Conservation (phyloP, 2,888 invertebrate species). For the Crepidodera aurea region DNA sequence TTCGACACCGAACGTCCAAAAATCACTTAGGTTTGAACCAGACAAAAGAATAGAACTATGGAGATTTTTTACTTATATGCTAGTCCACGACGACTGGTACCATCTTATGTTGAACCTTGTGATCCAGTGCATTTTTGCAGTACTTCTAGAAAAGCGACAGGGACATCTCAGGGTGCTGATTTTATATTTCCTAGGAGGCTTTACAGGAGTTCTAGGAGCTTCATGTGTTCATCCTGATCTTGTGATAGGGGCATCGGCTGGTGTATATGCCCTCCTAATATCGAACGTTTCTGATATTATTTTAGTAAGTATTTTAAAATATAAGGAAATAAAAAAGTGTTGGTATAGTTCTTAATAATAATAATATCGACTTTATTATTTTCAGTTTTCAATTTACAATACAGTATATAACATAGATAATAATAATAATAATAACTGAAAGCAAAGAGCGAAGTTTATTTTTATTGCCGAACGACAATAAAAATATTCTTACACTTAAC, state of each 20-base stretch:
- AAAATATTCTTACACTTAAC: no score
- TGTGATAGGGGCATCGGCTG: conserved; percentile 89
- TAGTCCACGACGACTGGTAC: conserved; percentile 78
- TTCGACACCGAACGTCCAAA: conserved; percentile 40
- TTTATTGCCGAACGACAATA: no score
- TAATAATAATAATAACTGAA: no score
- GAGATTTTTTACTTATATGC: conserved; percentile 82
- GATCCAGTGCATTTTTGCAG: conserved; percentile 69
- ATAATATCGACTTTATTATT: no score
- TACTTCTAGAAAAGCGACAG: conserved; percentile 75
- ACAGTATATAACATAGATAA: no score
- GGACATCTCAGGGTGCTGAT: conserved; percentile 74
- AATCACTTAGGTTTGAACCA: conserved; percentile 68
- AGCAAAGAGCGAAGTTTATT: no score
- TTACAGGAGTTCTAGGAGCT: conserved; percentile 79
- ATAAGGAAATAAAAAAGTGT: no score
- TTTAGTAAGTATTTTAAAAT: conserved; percentile 65
- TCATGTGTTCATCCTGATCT: conserved; percentile 79
- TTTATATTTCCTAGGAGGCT: conserved; percentile 79
- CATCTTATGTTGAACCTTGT: conserved; percentile 81
- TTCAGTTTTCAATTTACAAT: no score
- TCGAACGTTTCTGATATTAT: conserved; percentile 87
- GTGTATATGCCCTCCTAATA: conserved; percentile 87
- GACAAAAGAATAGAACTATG: conserved; percentile 74
- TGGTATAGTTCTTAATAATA: no score